Evolutionary conservation across 30 jellyfish, hydroid and myxozoan species (phyloP).

Genomic region (Cassiopea xamachana): DNA sequence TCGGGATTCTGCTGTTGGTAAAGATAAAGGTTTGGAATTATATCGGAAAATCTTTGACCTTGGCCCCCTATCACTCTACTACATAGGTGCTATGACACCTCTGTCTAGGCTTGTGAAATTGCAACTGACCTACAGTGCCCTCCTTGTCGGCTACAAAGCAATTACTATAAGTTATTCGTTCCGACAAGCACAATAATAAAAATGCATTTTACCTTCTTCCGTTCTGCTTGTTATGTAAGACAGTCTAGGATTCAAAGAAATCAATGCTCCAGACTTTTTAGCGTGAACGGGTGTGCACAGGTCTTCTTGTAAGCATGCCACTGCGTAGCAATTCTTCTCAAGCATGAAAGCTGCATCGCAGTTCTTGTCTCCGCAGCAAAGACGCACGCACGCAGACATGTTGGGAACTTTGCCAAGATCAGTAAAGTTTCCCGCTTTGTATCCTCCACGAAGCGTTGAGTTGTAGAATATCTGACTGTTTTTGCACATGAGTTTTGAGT

Average conservation of each 20-base stretch:
- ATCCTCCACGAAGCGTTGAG: slow-evolving; percentile 96
- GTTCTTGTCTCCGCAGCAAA: slow-evolving; percentile 96
- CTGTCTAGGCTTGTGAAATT: too few relatives aligned
- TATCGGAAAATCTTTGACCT: too few relatives aligned
- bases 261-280: slow-evolving; percentile 84
- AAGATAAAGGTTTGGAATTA: too few relatives aligned
- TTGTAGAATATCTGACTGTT: slow-evolving; percentile 89
- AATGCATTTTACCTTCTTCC: slow-evolving; percentile 79
- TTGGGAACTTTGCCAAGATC: slow-evolving; percentile 90
- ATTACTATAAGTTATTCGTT: neutral
- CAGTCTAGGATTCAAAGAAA: slow-evolving; percentile 86
- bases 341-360: slow-evolving; percentile 99
- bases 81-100: too few relatives aligned
- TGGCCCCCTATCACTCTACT: too few relatives aligned
- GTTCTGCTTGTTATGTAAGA: slow-evolving; percentile 95
- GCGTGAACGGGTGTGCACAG: slow-evolving; percentile 94
- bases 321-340: slow-evolving; percentile 94
- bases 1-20: too few relatives aligned
- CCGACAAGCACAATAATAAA: neutral
- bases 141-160: too few relatives aligned
- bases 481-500: slow-evolving; percentile 83
- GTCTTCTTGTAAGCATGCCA: slow-evolving; percentile 84
- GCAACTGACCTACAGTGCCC: too few relatives aligned
- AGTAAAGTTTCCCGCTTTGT: slow-evolving; percentile 94
- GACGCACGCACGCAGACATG: slow-evolving; percentile 95